phyloP scores from a whole-genome alignment of 2,888 invertebrate species.

The Andrena fulva region DNA sequence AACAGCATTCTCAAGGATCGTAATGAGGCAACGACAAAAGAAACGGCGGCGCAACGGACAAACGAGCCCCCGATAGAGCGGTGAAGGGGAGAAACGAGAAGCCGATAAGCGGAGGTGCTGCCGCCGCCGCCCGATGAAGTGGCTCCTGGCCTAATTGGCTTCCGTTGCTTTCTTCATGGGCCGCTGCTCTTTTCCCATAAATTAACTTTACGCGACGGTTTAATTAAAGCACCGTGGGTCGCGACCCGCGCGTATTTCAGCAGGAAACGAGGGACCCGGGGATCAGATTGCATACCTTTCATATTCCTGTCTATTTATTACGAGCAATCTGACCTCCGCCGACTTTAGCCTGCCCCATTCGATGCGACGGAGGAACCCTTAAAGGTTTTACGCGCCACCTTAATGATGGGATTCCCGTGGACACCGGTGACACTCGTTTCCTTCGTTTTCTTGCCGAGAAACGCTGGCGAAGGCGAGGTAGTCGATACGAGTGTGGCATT shows the following conservation, averaged over 20 bases:
- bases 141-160: conserved; percentile 78
- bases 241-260: conserved; percentile 60
- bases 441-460: not conserved
- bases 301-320: conserved; percentile 55
- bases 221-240: conserved; percentile 71
- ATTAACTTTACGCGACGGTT: conserved; percentile 73
- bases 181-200: conserved; percentile 72
- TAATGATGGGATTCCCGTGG: conserved; percentile 3
- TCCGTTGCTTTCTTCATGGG: conserved; percentile 73
- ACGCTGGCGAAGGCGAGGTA: not conserved
- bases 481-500: not conserved
- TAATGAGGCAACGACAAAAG: conserved; percentile 69
- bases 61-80: conserved; percentile 65
- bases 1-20: conserved; percentile 57
- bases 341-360: not conserved
- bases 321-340: not conserved
- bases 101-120: conserved; percentile 61
- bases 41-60: conserved; percentile 61
- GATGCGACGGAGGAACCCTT: not conserved
- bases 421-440: not conserved
- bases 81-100: conserved; percentile 59
- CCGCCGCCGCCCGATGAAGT: conserved; percentile 64
- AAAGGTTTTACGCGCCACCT: conserved; percentile 9
- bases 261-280: conserved; percentile 44
- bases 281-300: conserved; percentile 19